Evolutionary conservation across 2,797 vertebrate species (phyloP), one percentile per base, ranked within the genome.

Genomic region (Leuciscus waleckii): DNA sequence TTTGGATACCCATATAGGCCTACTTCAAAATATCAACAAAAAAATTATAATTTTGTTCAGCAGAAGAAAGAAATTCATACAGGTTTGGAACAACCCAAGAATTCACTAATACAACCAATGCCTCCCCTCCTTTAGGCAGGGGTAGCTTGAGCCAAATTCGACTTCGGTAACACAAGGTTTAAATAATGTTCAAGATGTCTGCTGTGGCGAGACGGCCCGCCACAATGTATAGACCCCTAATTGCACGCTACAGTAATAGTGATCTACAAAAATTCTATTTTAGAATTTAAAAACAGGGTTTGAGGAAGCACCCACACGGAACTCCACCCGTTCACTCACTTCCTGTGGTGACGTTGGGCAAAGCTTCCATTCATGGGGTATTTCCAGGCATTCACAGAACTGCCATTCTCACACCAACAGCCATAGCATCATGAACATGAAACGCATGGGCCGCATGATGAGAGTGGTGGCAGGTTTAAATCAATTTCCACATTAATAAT

Each of bases 201-300:
- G 67, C 49, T 56, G 73, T 1, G 74, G 85, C 9, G 54, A 79
- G 83, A 82, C 29, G 61, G 7, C 75, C 9, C 43, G 14, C 69
- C 56, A 77, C 85, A 74, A 82, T 43, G 81, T 89, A 85, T 85
- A 67, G 54, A 78, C 61, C 86, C 75, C 77, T 90, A 91, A 91
- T 91, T 90, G 89, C 85, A 90, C 73, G 81, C 88, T 90, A 82
- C 80, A 75, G 79, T 84, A 82, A 85, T 83, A 86, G 85, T 86
- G 79, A 87, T 86, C 85, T 77, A 79, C 86, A 89, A 86, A 89
- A 89, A 58, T 35, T 81, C 84, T 89, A 88, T 88, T 91, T 90
- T 90, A 78, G 84, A 90, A 86, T 82, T 87, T 91, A 92, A 91
- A 91, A 88, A 88, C 88, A 90, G 87, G 86, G 80, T 89, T 88